Evolutionary conservation across 1,140 invertebrate species (phyloP), one percentile per base, ranked within the genome.

Genomic region (Eumaeus atala): DNA sequence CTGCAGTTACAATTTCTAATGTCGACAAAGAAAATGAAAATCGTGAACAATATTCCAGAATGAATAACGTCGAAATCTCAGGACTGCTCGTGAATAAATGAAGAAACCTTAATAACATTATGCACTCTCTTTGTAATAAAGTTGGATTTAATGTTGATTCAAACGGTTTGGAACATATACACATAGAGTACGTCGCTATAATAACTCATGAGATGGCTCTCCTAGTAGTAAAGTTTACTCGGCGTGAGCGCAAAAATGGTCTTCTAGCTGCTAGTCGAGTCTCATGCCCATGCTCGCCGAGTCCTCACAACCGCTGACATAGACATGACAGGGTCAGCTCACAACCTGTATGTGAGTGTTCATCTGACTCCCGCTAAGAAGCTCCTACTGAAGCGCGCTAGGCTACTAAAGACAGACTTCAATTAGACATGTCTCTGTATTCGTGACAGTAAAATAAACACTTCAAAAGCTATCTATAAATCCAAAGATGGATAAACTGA

Each of bases 1-100:
- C 40, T 9, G 17, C 9, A 9, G 17, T 9, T 44, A 44, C 40
- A 17, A 44, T 44, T 17, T 3, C n/a, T 9, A 16, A 44, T 9
- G 1, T 18, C 7, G 12, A 16, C 16, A 17, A 16, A 6, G 40
- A 44, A 16, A 16, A 17, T 16, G 40, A 44, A 16, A 44, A 44
- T 9, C 40, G 35, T 11, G 50, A 51, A 3, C 50, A 51, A 18
- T 18, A 37, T 37, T 5, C 12, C 5, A 51, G 50, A 51, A 51
- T 18, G 14, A 54, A 54, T 44, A 54, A 54, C 51, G 38, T 54
- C 0, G 51, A 54, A 34, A 54, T 54, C 17, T 42, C 51, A 40
- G 51, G 51, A 16, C 18, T 54, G 21, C 38, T 38, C 9, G 8
- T 54, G 7, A 11, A 14, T 12, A 40, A 44, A 9, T 17, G 38